Evolutionary conservation across 2,113 vertebrate genomes (phyloP), one percentile per base, ranked within the genome.

Genomic region (Erpornis zantholeuca): DNA sequence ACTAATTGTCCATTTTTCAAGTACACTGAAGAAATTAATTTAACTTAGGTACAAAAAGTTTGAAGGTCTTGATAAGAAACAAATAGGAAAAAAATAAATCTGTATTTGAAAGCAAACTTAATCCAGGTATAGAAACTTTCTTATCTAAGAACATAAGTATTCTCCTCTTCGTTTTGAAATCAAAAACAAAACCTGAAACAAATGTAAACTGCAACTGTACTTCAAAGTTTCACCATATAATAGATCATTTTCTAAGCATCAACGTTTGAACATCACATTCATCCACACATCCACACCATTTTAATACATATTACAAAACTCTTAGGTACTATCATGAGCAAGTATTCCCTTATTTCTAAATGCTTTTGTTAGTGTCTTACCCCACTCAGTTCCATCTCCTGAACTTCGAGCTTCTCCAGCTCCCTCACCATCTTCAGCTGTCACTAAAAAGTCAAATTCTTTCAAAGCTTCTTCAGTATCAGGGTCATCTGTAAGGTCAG

Each of bases 371-470:
- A 70, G 84, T 65, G 61, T 64, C 99, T 99, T 98, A 99, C 99
- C 99, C 99, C 99, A 99, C 97, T 99, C 99, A 28, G 99, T 99
- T 90, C 99, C 99, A 94, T 99, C 99, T 75, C 99, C 99, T 52
- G 99, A 99, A 98, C 99, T 99, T 86, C 99, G 98, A 53, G 99
- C 99, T 97, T 99, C 99, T 31, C 99, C 99, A 19, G 99, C 99
- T 84, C 99, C 99, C 93, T 99, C 99, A 49, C 99, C 99, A 78
- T 99, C 99, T 98, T 99, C 99, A 38, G 99, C 99, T 52, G 99
- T 99, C 86, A 99, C 99, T 98, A 99, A 98, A 97, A 99, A 99
- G 97, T 99, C 99, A 98, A 99, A 99, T 97, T 99, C 99, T 98
- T 99, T 99, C 96, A 99, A 97, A 9, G 99, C 99, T 98, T 99